Base-by-base conservation (phyloP, 2,888 invertebrate genomes). In the Drosophila austrosaltans region DNA sequence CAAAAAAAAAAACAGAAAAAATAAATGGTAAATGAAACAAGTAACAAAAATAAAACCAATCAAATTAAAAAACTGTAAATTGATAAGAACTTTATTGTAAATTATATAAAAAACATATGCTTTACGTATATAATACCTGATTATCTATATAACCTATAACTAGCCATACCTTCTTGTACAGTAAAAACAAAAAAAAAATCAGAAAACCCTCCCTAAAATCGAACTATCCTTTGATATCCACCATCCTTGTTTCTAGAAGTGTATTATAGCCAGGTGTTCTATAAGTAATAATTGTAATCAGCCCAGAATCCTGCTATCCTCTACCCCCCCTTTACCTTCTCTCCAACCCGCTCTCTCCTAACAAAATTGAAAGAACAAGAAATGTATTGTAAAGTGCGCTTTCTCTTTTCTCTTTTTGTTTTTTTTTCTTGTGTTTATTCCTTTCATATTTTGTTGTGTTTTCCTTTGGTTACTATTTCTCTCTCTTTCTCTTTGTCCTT, bases 361-460 rank as follows among this genome's bases (percentile, higher is more conserved):
- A 16, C 32, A 53, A n/a, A 40, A 40, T 62, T 64, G 30, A 59
- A 60, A 44, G 5, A 48, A 64, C 28, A 8, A 40, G 64, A 80
- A 71, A 71, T 82, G 77, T 81, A 81, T 75, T 81, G 81, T 79
- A 81, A 82, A 83, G 72, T 83, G 77, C 72, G 82, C 82, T 82
- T 81, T 71, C 60, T 62, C 61, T 39, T 76, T 73, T 63, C 61
- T 81, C 70, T 60, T 69, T 1, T 61, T 57, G 70, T 74, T 67
- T 42, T 61, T 69, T 53, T 66, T 69, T 72, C 60, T 60, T 53
- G 60, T 72, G 53, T 61, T 58, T 44, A 44, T 65, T 65, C 32
- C 28, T 42, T 64, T 75, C 2, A 60, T 60, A 79, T 80, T 69
- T 53, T 53, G 62, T 70, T 69, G 16, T 65, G 69, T 72, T 81